A percentile compares a stretch with the other conserved stretches of the same genome.
Conservation (phyloP, 2,797 vertebrate species). For the Orestias chungarensis region DNA sequence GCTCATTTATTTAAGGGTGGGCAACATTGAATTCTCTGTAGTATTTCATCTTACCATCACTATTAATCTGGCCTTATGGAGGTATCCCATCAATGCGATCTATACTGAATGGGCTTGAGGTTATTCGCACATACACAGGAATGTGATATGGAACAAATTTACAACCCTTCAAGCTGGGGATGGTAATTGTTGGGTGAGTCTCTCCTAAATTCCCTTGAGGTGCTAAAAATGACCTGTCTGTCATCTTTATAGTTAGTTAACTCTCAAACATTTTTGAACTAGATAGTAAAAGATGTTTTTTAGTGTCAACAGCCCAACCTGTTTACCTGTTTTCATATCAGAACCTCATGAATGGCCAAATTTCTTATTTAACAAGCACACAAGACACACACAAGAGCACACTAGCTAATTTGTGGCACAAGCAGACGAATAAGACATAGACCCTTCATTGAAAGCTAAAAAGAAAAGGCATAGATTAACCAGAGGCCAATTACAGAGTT, state of each 20-base stretch:
- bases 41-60: conserved; percentile 73
- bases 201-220: conserved; percentile 26
- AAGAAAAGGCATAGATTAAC: conserved; percentile 74
- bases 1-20: conserved; percentile 70
- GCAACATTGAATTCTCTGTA: conserved; percentile 76
- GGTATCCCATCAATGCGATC: conserved; percentile 56
- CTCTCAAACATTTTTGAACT: conserved; percentile 13
- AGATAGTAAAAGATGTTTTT: conserved; percentile 8
- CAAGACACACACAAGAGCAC: conserved; percentile 18
- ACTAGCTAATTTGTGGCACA: conserved; percentile 62
- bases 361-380: conserved; percentile 12
- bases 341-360: conserved; percentile 17
- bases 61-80: conserved; percentile 69
- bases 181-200: conserved; percentile 47
- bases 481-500: conserved; percentile 73
- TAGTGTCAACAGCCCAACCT: conserved; percentile 1
- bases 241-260: conserved; percentile 15
- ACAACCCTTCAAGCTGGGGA: conserved; percentile 19
- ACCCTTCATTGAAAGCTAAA: conserved; percentile 63
- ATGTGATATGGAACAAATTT: conserved; percentile 29
- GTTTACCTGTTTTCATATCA: conserved; percentile 9
- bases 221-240: conserved; percentile 28
- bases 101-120: conserved; percentile 25
- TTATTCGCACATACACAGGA: conserved; percentile 16
- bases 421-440: conserved; percentile 62